These are phyloP conservation scores for Kryptolebias marmoratus DNA, from an alignment of 2,113 vertebrate genomes.

Conservation along the genomic window DNA sequence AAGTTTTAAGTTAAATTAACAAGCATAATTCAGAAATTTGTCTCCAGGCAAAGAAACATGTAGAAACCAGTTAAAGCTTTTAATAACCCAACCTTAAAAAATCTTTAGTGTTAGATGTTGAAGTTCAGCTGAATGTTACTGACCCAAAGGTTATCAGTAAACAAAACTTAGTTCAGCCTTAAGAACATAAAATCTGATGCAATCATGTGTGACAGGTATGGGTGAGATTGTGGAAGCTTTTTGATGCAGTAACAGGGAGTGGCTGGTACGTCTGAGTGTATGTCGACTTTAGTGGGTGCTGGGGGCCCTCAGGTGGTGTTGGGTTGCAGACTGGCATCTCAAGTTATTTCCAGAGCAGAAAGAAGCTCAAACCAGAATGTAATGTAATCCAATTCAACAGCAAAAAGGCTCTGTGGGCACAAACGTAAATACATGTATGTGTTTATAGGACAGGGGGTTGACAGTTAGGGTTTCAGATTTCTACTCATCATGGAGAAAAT, in stretches of 20 bases:
- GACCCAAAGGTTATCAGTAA: neutral
- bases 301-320: slow-evolving; percentile 22
- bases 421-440: neutral
- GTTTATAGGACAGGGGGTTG: neutral
- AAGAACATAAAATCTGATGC: slow-evolving; percentile 15
- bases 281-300: neutral
- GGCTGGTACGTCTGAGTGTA: neutral
- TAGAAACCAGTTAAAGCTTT: too few relatives aligned
- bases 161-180: neutral
- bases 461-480: neutral
- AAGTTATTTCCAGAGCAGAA: slow-evolving; percentile 45
- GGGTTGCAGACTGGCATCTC: slow-evolving; percentile 44
- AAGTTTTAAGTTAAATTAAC: too few relatives aligned
- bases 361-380: slow-evolving; percentile 16
- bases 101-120: too few relatives aligned
- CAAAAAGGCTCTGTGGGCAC: neutral
- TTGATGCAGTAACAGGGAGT: slow-evolving; percentile 12
- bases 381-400: neutral
- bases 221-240: slow-evolving; percentile 5
- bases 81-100: too few relatives aligned
- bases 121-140: neutral
- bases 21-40: too few relatives aligned
- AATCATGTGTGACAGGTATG: neutral
- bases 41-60: too few relatives aligned
- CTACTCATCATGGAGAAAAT: neutral